Evolutionary conservation across 1,140 invertebrate genomes (phyloP).

Genomic region (Lepidurus arcticus): DNA sequence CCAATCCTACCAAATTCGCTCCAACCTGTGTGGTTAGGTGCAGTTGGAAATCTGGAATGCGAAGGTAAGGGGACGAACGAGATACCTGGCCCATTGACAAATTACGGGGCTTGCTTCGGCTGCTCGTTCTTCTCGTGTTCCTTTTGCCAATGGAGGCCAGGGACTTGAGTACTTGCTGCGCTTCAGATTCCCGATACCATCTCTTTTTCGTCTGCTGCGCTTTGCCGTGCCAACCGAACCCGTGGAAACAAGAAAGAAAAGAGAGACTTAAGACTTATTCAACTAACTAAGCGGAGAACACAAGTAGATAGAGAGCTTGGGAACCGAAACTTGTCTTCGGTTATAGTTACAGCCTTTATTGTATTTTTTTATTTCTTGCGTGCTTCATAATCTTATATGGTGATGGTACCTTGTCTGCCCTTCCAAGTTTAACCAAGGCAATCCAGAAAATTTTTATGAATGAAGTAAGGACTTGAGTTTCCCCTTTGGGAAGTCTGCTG

Average conservation of each 20-base stretch:
- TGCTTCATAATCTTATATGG: background rate
- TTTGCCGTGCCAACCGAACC: slow-evolving; percentile 5
- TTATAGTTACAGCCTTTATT: background rate
- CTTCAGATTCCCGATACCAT: slow-evolving; percentile 10
- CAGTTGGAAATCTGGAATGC: slow-evolving; percentile 18
- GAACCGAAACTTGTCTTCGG: slow-evolving; percentile 14
- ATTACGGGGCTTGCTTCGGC: slow-evolving; percentile 13
- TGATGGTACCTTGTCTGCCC: background rate
- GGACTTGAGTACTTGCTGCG: slow-evolving; percentile 17
- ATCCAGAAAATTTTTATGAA: slow-evolving; percentile 15
- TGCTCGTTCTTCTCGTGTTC: background rate
- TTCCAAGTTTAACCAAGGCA: slow-evolving; percentile 4
- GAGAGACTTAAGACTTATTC: slow-evolving; percentile 19
- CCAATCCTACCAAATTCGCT: background rate
- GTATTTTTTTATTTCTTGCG: background rate
- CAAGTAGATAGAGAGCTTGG: background rate
- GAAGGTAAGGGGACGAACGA: slow-evolving; percentile 13
- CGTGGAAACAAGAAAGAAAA: slow-evolving; percentile 6
- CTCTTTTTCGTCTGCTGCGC: background rate
- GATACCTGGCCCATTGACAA: slow-evolving; percentile 21
- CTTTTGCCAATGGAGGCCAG: slow-evolving; percentile 14
- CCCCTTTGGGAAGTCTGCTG: background rate
- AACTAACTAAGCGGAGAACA: slow-evolving; percentile 6
- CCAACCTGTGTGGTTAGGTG: slow-evolving; percentile 17
- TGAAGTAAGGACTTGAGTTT: background rate